Conservation (phyloP, 1,140 invertebrate genomes). For the Carposina sasakii region DNA sequence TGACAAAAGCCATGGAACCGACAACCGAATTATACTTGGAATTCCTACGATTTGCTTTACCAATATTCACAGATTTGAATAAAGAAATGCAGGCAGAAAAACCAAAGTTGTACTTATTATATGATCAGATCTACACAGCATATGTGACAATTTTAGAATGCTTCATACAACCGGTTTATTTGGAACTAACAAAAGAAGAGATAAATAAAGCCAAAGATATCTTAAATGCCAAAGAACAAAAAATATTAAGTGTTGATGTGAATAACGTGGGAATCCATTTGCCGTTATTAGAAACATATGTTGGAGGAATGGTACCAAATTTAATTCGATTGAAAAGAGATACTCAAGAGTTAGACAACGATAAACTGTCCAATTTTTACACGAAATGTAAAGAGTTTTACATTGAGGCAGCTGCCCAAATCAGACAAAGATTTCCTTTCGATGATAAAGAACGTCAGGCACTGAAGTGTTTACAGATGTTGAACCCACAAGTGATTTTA, state of each 20-base stretch:
- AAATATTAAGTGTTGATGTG: slow-evolving; percentile 21
- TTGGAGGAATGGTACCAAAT: slow-evolving; percentile 18
- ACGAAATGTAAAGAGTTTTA: slow-evolving; percentile 17
- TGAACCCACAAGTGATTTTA: slow-evolving; percentile 17
- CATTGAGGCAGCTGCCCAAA: slow-evolving; percentile 15
- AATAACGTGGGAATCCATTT: slow-evolving; percentile 14
- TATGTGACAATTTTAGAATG: slow-evolving; percentile 26
- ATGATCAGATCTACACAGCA: slow-evolving; percentile 20
- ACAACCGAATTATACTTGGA: slow-evolving; percentile 33
- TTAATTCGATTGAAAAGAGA: no score
- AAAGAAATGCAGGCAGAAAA: slow-evolving; percentile 46
- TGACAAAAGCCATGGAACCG: slow-evolving; percentile 25
- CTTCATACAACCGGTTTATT: slow-evolving; percentile 23
- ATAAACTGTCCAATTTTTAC: slow-evolving; percentile 16
- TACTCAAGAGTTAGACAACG: no score
- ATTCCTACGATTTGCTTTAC: slow-evolving; percentile 38
- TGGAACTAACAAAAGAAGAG: slow-evolving; percentile 26
- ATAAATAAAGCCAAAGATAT: slow-evolving; percentile 14
- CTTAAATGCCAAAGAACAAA: slow-evolving; percentile 9
- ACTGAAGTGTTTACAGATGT: slow-evolving; percentile 22
- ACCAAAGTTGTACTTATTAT: slow-evolving; percentile 31
- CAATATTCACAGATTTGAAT: slow-evolving; percentile 32
- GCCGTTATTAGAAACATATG: slow-evolving; percentile 16
- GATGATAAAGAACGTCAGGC: slow-evolving; percentile 23
- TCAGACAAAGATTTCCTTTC: slow-evolving; percentile 22